Evolutionary conservation across 2,888 invertebrate genomes (phyloP).

Genomic region (Dendrolimus pini): DNA sequence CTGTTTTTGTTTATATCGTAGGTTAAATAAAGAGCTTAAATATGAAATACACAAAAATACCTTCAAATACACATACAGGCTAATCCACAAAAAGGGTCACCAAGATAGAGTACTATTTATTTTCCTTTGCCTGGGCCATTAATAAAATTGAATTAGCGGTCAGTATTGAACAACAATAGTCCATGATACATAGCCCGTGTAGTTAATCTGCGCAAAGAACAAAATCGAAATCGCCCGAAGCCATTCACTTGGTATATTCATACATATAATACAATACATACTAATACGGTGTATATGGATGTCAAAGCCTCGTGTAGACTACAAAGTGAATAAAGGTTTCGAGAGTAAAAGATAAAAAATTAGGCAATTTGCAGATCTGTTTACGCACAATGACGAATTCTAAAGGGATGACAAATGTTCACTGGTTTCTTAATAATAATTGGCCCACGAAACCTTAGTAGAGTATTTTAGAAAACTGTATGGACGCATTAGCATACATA

Average conservation of each 20-base stretch:
- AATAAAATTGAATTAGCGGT: constrained; percentile 54
- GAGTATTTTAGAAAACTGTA: too few relatives aligned
- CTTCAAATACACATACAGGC: constrained; percentile 2
- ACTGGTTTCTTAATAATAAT: too few relatives aligned
- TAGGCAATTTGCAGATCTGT: too few relatives aligned
- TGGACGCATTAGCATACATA: too few relatives aligned
- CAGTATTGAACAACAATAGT: constrained; percentile 44
- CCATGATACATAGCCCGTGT: constrained; percentile 32
- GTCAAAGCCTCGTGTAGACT: not conserved
- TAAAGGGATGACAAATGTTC: too few relatives aligned
- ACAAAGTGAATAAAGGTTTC: too few relatives aligned
- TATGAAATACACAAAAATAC: too few relatives aligned
- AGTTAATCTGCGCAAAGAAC: constrained; percentile 22
- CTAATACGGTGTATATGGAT: not conserved
- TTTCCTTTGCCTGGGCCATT: constrained; percentile 30
- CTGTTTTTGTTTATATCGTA: too few relatives aligned
- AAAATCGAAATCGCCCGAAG: constrained; percentile 18
- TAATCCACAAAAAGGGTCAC: constrained; percentile 12
- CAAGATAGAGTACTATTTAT: constrained; percentile 18
- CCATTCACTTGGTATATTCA: constrained; percentile 1
- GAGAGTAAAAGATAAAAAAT: too few relatives aligned
- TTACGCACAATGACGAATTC: too few relatives aligned
- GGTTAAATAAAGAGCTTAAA: too few relatives aligned
- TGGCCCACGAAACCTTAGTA: too few relatives aligned
- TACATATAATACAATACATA: not conserved